Evolutionary conservation across 2,888 invertebrate species (phyloP), one percentile per base, ranked within the genome.

Genomic region (Diaprepes abbreviatus): DNA sequence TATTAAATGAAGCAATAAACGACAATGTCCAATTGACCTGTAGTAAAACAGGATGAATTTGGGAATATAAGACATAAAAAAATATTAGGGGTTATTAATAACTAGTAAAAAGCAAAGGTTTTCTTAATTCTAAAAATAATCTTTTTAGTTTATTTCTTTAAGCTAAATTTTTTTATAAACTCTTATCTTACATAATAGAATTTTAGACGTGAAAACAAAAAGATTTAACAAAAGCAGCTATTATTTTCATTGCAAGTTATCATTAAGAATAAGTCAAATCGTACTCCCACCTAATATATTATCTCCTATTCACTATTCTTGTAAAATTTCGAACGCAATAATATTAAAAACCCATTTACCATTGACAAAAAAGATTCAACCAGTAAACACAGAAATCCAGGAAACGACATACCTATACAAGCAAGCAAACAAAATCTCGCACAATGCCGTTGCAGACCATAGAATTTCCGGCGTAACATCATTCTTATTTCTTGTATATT

Each of bases 401-500:
- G 71, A 71, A 71, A 65, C 57, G 69, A 64, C 69, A 59, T 52
- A 57, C 71, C 71, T 43, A 66, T 66, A 60, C 48, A 66, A 33
- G 50, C n/a, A 16, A 40, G 52, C 60, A 68, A 70, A 70, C 60
- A 71, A 60, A 67, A 64, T 67, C 48, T 58, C 55, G 28, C 55
- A 71, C 71, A 71, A 71, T 71, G 65, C 59, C 54, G 40, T 67
- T 38, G 63, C 55, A 59, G 66, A 60, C 70, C 66, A 59, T 60
- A 70, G 66, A 71, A 71, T 71, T 71, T 71, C 71, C 70, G 70
- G 59, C 69, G 63, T 63, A 50, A 63, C 58, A 45, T 59, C 70
- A 55, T 71, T 60, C 58, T 52, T 55, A 28, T 58, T 67, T 48
- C 68, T 67, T 67, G 71, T 70, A 58, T 59, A 74, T 74, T 71